Conservation (phyloP, 2,888 invertebrate species). For the Ormyrus thymus region DNA sequence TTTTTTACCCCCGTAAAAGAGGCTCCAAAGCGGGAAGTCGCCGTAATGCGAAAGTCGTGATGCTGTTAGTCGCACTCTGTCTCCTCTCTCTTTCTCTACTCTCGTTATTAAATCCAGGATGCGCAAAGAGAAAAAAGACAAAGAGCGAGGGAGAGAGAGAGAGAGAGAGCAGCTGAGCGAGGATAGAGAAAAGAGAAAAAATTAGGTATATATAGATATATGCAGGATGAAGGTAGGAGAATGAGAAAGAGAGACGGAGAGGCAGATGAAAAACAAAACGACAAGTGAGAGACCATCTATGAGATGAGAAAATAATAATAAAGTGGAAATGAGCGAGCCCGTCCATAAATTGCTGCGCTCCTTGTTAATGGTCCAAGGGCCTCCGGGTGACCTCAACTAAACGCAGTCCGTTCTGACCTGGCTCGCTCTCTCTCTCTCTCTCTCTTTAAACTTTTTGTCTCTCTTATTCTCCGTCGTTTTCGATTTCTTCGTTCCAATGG, state of each 20-base stretch:
- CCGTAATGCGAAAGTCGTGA: slow-evolving; percentile 36
- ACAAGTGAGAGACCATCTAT: slow-evolving; percentile 68
- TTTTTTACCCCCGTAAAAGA: slow-evolving; percentile 35
- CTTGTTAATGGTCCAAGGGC: slow-evolving; percentile 74
- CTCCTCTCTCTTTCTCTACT: slow-evolving; percentile 41
- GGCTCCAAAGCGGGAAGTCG: slow-evolving; percentile 21
- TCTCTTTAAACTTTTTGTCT: slow-evolving; percentile 54
- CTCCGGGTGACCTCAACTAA: slow-evolving; percentile 72
- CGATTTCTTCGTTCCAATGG: not conserved
- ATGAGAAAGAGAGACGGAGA: slow-evolving; percentile 48
- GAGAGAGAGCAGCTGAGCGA: slow-evolving; percentile 28
- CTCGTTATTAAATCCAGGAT: slow-evolving; percentile 55
- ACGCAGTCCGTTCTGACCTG: slow-evolving; percentile 71
- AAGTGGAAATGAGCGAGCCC: slow-evolving; percentile 74
- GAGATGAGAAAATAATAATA: slow-evolving; percentile 75
- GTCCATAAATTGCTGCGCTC: slow-evolving; percentile 74
- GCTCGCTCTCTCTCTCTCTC: slow-evolving; percentile 59
- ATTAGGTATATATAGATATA: not conserved
- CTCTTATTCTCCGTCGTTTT: slow-evolving; percentile 45
- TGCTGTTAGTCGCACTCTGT: slow-evolving; percentile 22
- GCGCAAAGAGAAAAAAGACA: slow-evolving; percentile 36
- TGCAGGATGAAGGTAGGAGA: slow-evolving; percentile 31
- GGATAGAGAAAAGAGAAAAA: slow-evolving; percentile 46
- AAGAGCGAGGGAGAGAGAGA: slow-evolving; percentile 20
- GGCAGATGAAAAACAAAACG: slow-evolving; percentile 61